Evolutionary conservation across 2,888 invertebrate species (phyloP), one percentile per base, ranked within the genome.

Genomic region (Steinernema hermaphroditum): DNA sequence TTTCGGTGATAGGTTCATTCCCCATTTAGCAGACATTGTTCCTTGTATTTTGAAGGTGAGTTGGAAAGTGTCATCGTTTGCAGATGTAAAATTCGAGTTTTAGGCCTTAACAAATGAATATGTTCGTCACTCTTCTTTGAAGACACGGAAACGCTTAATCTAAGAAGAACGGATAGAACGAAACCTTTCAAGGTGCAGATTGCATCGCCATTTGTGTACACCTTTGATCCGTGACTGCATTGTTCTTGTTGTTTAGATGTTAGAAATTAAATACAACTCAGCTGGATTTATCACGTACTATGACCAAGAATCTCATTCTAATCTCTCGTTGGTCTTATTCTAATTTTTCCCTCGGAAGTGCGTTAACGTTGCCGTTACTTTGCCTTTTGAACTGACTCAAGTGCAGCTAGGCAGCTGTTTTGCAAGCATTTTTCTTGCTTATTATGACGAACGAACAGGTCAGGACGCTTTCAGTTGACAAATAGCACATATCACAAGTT

Each of bases 91-190:
- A 69, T 43, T 44, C 34, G 54, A 37, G 4, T 74, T 77, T 4
- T 78, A 90, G 90, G 97, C 96, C 0, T 89, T 98, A 72, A 96
- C 98, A 89, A 96, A 94, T 88, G 98, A 98, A 77, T 98, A 94
- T 89, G 96, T 98, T 0, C 90, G 98, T 69, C 97, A 98, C 83
- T 98, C 98, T 0, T 97, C 97, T 0, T 89, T 98, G 37, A 92
- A 92, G 85, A 97, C 97, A 2, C 97, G 97, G 0, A 96, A 98
- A 88, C 90, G 96, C 69, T 96, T 99, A 82, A 96, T 27, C 27
- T 54, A 27, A 27, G 54, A 2, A 54, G 6, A 54, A 24, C 54
- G 54, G 2, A 4, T 24, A 22, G 54, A 8, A 24, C 27, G 27
- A 22, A 27, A 24, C 54, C 54, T 54, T 6, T 54, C 8, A 9